These are phyloP conservation scores for Gyps fulvus DNA, from an alignment of 2,113 vertebrate genomes.

Conservation along the genomic window DNA sequence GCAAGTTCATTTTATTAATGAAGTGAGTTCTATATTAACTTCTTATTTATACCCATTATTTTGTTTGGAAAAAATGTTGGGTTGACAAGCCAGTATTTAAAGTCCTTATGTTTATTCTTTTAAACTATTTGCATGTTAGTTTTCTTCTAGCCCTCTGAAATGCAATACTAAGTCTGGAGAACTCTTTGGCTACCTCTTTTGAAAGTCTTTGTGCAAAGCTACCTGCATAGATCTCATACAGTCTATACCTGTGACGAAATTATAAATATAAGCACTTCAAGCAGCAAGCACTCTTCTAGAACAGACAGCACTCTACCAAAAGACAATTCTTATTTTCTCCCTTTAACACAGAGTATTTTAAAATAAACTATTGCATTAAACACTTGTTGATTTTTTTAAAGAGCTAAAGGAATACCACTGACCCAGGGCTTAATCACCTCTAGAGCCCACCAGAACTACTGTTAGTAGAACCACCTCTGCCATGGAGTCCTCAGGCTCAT, in stretches of 20 bases:
- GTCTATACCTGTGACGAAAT: background rate
- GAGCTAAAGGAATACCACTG: background rate
- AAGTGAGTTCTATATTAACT: background rate
- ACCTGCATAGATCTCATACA: background rate
- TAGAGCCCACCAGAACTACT: background rate
- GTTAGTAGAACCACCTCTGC: background rate
- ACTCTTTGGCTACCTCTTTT: background rate
- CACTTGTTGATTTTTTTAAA: background rate
- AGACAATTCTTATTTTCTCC: background rate
- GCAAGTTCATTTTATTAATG: background rate
- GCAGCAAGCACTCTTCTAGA: background rate
- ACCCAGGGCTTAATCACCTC: background rate
- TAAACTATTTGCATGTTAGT: background rate
- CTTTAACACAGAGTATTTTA: background rate
- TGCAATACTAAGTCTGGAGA: background rate
- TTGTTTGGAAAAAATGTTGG: background rate
- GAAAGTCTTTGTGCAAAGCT: background rate
- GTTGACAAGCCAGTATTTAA: background rate
- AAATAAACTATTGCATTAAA: background rate
- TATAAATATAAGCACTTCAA: background rate
- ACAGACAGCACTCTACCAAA: background rate
- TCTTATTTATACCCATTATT: background rate
- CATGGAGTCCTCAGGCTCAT: background rate
- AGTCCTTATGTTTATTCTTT: background rate
- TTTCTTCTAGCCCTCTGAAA: background rate